These are phyloP conservation scores for Aphidoletes aphidimyza DNA, from an alignment of 2,888 invertebrate genomes.

Conservation along the genomic window DNA sequence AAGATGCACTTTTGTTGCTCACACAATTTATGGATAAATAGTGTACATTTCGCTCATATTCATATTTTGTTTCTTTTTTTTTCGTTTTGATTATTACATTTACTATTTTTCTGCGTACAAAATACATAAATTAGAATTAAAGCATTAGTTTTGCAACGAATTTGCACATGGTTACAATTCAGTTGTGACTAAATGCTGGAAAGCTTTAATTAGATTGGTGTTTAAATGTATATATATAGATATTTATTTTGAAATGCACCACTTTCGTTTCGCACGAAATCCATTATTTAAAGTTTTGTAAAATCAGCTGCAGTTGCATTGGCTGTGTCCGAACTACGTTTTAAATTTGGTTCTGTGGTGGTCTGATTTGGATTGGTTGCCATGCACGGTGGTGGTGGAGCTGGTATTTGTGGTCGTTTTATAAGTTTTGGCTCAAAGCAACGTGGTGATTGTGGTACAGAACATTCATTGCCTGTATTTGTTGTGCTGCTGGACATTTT, in stretches of 20 bases:
- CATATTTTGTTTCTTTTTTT: not conserved
- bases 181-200: constrained; percentile 3
- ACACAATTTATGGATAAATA: not conserved
- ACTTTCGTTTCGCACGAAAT: not conserved
- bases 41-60: not conserved
- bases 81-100: not conserved
- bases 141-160: not conserved
- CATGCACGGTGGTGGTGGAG: constrained; percentile 59
- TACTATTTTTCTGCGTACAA: constrained; percentile 26
- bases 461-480: constrained; percentile 36
- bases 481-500: constrained; percentile 52
- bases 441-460: constrained; percentile 58
- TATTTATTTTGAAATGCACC: constrained; percentile 49
- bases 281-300: not conserved
- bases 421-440: constrained; percentile 58
- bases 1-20: constrained; percentile 29
- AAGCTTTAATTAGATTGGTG: constrained; percentile 28
- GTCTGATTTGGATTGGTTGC: too few relatives aligned
- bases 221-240: constrained; percentile 54
- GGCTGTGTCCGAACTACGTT: constrained; percentile 38
- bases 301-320: constrained; percentile 10
- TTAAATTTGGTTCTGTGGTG: not conserved
- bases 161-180: not conserved
- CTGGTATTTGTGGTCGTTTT: constrained; percentile 59
- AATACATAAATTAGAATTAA: not conserved